Conservation (phyloP, 2,113 vertebrate genomes). For the Rhipidura dahli region DNA sequence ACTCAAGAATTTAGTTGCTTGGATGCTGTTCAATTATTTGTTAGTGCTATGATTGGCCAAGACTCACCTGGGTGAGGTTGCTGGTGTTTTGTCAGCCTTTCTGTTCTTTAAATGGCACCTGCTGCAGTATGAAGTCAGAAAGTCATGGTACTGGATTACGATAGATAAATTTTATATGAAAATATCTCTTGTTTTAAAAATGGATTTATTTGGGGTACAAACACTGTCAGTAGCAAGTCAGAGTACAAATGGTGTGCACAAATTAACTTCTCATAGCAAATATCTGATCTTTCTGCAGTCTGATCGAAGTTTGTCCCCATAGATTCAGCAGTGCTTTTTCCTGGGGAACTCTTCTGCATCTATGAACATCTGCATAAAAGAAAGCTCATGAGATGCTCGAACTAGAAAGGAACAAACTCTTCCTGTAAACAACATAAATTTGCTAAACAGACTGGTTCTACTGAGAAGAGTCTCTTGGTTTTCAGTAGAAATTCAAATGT, state of each 20-base stretch:
- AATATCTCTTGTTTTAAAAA: neutral
- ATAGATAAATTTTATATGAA: neutral
- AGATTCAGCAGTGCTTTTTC: neutral
- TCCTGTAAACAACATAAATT: neutral
- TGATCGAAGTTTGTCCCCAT: neutral
- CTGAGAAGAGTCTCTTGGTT: neutral
- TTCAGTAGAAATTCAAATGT: neutral
- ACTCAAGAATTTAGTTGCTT: neutral
- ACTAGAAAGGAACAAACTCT: neutral
- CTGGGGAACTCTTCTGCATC: neutral
- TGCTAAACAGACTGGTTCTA: neutral
- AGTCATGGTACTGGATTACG: rapidly evolving
- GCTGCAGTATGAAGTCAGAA: neutral
- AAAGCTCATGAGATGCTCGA: neutral
- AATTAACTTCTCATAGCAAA: neutral
- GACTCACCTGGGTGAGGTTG: neutral
- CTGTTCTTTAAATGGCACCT: neutral
- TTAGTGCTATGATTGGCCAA: neutral
- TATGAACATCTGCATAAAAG: neutral
- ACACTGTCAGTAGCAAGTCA: neutral
- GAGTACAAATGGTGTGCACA: rapidly evolving
- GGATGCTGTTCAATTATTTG: neutral
- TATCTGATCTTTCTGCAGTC: neutral
- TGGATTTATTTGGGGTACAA: neutral
- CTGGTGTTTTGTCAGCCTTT: neutral